Percentiles rank a stretch among this genome's conserved stretches.
Evolutionary conservation across 2,888 invertebrate species (phyloP).

Genomic region (Shargacucullia verbasci): DNA sequence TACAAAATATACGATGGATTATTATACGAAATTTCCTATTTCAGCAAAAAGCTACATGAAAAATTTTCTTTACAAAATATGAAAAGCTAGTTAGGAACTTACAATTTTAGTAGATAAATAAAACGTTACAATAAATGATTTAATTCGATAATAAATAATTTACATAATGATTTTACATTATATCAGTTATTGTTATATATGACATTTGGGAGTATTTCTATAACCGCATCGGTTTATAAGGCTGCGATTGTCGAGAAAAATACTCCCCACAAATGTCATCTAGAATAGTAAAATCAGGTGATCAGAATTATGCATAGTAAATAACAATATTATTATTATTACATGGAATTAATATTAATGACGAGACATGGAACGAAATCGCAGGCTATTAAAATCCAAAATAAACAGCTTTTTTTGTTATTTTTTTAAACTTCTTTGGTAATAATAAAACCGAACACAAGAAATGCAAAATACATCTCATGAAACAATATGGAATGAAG

Average conservation of each 20-base stretch:
- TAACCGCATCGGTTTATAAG: slow-evolving; percentile 59
- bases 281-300: slow-evolving; percentile 72
- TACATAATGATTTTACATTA: slow-evolving; percentile 82
- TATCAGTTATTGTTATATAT: slow-evolving; percentile 70
- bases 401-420: slow-evolving; percentile 72
- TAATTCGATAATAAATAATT: slow-evolving; percentile 86
- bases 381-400: slow-evolving; percentile 59
- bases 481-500: slow-evolving; percentile 80
- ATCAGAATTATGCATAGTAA: slow-evolving; percentile 84
- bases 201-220: slow-evolving; percentile 83
- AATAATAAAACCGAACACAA: slow-evolving; percentile 77
- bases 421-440: slow-evolving; percentile 83
- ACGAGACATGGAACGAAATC: slow-evolving; percentile 74
- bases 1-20: slow-evolving; percentile 72
- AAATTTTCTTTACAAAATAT: slow-evolving; percentile 76
- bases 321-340: slow-evolving; percentile 76
- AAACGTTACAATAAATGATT: slow-evolving; percentile 74
- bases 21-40: slow-evolving; percentile 70
- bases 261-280: slow-evolving; percentile 80
- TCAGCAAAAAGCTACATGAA: slow-evolving; percentile 74
- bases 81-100: slow-evolving; percentile 89
- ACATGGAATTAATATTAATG: slow-evolving; percentile 77
- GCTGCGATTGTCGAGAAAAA: slow-evolving; percentile 69
- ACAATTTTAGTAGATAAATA: slow-evolving; percentile 86
- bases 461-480: slow-evolving; percentile 72